These are phyloP conservation scores for Odocoileus hemionus DNA, from an alignment of 2,113 vertebrate genomes.

Conservation along the genomic window DNA sequence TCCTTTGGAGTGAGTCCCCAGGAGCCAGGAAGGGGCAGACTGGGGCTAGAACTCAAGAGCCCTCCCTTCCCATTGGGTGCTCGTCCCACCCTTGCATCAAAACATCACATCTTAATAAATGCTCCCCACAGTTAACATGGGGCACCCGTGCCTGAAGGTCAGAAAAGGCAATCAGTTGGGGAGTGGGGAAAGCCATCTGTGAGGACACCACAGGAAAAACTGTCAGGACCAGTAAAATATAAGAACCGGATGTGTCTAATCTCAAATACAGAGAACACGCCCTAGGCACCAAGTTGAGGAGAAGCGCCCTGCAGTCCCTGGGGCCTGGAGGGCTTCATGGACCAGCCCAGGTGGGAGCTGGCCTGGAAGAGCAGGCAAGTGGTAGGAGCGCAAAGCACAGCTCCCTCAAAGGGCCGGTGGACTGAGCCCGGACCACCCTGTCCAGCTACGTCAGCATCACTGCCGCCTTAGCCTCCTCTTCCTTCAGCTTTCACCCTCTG, in stretches of 20 bases:
- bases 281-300: neutral
- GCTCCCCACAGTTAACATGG: neutral
- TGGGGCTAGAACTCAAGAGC: neutral
- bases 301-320: neutral
- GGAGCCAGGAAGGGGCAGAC: neutral
- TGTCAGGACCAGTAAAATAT: neutral
- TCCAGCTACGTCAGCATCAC: too few relatives aligned
- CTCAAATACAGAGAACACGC: neutral
- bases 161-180: neutral
- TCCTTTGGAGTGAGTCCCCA: neutral
- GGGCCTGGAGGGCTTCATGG: neutral
- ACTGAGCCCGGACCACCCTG: neutral
- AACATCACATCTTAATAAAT: neutral
- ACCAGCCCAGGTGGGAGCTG: fast-evolving
- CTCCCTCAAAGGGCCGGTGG: neutral
- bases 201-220: neutral
- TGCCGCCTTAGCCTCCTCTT: neutral
- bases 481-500: neutral
- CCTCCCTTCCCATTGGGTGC: neutral
- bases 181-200: neutral
- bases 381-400: fast-evolving
- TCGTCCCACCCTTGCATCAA: neutral
- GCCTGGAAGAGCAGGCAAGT: neutral
- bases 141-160: neutral
- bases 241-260: neutral